These are phyloP conservation scores for Drosophila ironensis DNA, from an alignment of 1,140 invertebrate species.

Conservation along the genomic window DNA sequence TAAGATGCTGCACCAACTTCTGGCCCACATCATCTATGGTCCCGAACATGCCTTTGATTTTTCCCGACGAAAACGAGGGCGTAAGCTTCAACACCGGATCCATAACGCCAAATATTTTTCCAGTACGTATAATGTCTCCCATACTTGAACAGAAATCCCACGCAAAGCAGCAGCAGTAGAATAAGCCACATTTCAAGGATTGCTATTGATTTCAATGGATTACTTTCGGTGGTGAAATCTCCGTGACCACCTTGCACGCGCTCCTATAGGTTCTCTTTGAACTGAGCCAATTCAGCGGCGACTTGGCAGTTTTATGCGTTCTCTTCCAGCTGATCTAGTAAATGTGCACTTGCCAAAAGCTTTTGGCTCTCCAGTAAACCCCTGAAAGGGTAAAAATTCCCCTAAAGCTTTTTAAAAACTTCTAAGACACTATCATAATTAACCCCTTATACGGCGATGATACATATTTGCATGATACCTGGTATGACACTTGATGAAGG, in stretches of 20 bases:
- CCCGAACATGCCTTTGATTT: conserved; percentile 84
- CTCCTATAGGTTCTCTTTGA: not conserved
- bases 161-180: conserved; percentile 1
- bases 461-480: too few relatives aligned
- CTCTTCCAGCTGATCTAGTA: conserved; percentile 15
- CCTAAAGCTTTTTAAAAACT: too few relatives aligned
- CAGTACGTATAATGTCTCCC: conserved; percentile 56
- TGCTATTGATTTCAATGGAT: not conserved
- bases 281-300: too few relatives aligned
- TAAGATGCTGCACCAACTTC: conserved; percentile 63
- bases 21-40: conserved; percentile 82
- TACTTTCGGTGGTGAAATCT: conserved; percentile 1
- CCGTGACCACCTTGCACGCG: not conserved
- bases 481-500: too few relatives aligned
- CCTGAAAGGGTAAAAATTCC: too few relatives aligned
- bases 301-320: too few relatives aligned
- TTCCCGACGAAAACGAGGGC: conserved; percentile 84
- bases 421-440: too few relatives aligned
- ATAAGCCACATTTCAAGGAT: conserved; percentile 25
- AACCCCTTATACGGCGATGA: too few relatives aligned
- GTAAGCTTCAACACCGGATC: conserved; percentile 76
- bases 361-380: conserved; percentile 22
- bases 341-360: conserved; percentile 17
- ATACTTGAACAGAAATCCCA: conserved; percentile 19
- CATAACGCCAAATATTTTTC: conserved; percentile 58